Evolutionary conservation across 2,797 vertebrate genomes (phyloP).

Genomic region (Fratercula arctica): DNA sequence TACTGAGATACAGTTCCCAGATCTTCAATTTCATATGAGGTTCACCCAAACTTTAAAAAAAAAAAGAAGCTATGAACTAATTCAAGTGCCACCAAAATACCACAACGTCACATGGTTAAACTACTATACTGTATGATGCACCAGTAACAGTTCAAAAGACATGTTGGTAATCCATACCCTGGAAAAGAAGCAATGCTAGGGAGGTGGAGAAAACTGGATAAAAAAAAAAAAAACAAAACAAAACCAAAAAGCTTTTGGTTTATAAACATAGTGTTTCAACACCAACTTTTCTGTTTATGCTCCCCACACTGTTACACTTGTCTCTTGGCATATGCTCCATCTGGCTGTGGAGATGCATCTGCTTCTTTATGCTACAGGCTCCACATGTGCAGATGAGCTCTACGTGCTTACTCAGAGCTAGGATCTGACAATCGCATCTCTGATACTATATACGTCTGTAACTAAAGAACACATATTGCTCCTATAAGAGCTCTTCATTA

Average conservation of each 20-base stretch:
- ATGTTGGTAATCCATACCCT: not conserved
- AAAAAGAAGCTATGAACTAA: not conserved
- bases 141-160: not conserved
- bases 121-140: not conserved
- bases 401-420: not conserved
- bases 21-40: not conserved
- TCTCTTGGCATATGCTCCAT: slow-evolving; percentile 49
- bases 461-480: not conserved
- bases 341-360: slow-evolving; percentile 16
- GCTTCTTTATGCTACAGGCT: slow-evolving; percentile 8
- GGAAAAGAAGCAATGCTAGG: slow-evolving; percentile 16
- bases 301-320: slow-evolving; percentile 28
- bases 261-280: slow-evolving; percentile 52
- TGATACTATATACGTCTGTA: not conserved
- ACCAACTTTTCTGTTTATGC: slow-evolving; percentile 51
- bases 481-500: not conserved
- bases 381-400: slow-evolving; percentile 44
- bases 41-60: not conserved
- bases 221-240: not conserved
- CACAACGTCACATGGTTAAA: not conserved
- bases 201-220: slow-evolving; percentile 14
- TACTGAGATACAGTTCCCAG: not conserved
- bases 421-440: not conserved
- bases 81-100: not conserved
- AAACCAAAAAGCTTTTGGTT: slow-evolving; percentile 34